Conservation (phyloP, 2,113 vertebrate genomes). For the Rhadina sibilatrix region DNA sequence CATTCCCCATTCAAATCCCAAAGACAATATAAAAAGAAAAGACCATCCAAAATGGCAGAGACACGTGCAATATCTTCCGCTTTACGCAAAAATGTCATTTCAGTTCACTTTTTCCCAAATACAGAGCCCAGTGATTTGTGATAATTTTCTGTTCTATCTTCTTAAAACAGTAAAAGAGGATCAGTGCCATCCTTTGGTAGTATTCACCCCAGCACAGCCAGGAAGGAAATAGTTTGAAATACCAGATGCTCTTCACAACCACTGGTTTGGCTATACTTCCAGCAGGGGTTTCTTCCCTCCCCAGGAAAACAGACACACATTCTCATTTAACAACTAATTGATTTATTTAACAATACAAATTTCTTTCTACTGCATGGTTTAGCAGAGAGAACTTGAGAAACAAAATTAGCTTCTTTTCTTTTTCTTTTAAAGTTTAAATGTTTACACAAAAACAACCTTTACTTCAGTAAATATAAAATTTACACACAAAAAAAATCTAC, state of each 20-base stretch:
- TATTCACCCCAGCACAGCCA: background rate
- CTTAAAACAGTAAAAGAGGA: background rate
- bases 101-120: background rate
- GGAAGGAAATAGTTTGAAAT: background rate
- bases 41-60: background rate
- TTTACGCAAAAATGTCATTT: background rate
- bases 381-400: conserved; percentile 73
- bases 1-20: background rate
- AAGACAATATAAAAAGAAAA: background rate
- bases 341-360: conserved; percentile 77
- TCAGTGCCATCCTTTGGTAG: background rate
- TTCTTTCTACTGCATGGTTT: conserved; percentile 71
- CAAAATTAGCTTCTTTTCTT: conserved; percentile 67
- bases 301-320: conserved; percentile 65
- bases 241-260: background rate
- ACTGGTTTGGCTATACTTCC: background rate
- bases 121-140: background rate
- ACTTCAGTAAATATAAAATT: conserved; percentile 76
- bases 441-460: conserved; percentile 72
- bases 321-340: conserved; percentile 73
- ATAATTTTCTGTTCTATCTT: background rate
- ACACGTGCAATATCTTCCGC: background rate
- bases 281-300: background rate
- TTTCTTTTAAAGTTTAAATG: conserved; percentile 69
- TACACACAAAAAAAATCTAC: conserved; percentile 69